These are phyloP conservation scores for Vandiemenella viatica DNA, from an alignment of 2,888 invertebrate species.

Conservation along the genomic window DNA sequence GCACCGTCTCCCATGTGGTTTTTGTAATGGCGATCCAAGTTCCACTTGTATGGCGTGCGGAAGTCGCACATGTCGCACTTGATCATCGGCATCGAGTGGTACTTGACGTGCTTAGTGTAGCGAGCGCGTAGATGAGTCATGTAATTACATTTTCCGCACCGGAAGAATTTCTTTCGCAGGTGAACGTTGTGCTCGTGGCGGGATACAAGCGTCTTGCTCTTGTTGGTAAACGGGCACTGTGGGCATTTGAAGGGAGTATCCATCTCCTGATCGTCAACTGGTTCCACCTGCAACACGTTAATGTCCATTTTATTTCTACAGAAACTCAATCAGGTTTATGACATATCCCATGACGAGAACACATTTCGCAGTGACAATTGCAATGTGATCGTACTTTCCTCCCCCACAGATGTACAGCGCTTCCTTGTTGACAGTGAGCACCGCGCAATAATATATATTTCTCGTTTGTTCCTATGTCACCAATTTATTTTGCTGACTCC, in stretches of 20 bases:
- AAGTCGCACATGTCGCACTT: constrained; percentile 89
- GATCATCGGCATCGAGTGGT: constrained; percentile 88
- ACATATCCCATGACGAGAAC: too few relatives aligned
- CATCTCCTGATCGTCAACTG: too few relatives aligned
- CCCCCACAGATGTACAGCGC: too few relatives aligned
- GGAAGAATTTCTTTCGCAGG: constrained; percentile 62
- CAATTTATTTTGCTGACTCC: too few relatives aligned
- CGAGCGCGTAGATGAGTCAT: constrained; percentile 79
- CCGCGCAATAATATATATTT: too few relatives aligned
- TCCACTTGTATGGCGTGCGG: constrained; percentile 79
- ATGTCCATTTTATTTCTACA: too few relatives aligned
- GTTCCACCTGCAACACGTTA: too few relatives aligned
- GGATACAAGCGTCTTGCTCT: constrained; percentile 45
- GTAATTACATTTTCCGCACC: constrained; percentile 83
- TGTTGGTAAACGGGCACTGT: constrained; percentile 50
- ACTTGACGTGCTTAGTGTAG: constrained; percentile 83
- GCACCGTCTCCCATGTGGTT: constrained; percentile 78
- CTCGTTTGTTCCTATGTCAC: too few relatives aligned
- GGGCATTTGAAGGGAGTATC: constrained; percentile 40
- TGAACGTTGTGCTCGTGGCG: constrained; percentile 62
- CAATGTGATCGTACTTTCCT: too few relatives aligned
- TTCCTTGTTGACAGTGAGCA: too few relatives aligned
- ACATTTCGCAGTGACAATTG: too few relatives aligned
- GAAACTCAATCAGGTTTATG: too few relatives aligned
- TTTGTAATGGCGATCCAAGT: constrained; percentile 83